These are phyloP conservation scores for Isoperla grammatica DNA, from an alignment of 2,888 invertebrate genomes.

Conservation along the genomic window DNA sequence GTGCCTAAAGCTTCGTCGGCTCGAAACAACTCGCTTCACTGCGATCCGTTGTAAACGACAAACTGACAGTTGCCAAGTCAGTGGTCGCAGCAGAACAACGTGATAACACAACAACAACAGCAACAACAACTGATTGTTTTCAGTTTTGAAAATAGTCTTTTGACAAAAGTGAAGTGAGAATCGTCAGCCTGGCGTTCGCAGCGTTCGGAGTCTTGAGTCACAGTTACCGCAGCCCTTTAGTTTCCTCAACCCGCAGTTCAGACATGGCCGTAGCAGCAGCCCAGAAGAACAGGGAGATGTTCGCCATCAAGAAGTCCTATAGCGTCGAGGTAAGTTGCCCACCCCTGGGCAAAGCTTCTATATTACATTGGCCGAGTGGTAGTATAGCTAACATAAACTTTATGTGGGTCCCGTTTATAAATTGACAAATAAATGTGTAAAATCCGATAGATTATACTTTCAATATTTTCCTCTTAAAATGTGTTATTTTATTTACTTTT, in stretches of 20 bases:
- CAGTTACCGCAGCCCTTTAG: constrained; percentile 27
- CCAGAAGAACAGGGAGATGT: constrained; percentile 92
- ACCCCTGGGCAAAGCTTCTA: no score
- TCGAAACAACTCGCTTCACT: constrained; percentile 18
- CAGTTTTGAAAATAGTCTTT: constrained; percentile 16
- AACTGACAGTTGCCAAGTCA: constrained; percentile 11
- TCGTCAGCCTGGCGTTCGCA: constrained; percentile 35
- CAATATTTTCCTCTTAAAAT: no score
- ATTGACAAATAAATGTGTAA: no score
- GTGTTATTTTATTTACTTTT: no score
- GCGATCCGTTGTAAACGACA: constrained; percentile 7
- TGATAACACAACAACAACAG: constrained; percentile 3
- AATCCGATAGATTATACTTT: no score
- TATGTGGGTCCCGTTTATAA: no score
- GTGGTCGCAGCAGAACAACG: constrained; percentile 11
- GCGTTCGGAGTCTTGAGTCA: constrained; percentile 36
- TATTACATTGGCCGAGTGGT: no score
- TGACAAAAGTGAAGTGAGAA: constrained; percentile 14
- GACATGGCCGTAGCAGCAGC: constrained; percentile 83
- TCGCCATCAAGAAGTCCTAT: constrained; percentile 95
- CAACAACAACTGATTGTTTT: constrained; percentile 1
- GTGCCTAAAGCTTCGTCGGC: constrained; percentile 20
- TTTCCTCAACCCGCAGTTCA: constrained; percentile 18
- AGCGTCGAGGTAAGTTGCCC: constrained; percentile 83
- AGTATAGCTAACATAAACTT: no score